Conservation (phyloP, 2,888 invertebrate species). For the Dysmachus trigonus region DNA sequence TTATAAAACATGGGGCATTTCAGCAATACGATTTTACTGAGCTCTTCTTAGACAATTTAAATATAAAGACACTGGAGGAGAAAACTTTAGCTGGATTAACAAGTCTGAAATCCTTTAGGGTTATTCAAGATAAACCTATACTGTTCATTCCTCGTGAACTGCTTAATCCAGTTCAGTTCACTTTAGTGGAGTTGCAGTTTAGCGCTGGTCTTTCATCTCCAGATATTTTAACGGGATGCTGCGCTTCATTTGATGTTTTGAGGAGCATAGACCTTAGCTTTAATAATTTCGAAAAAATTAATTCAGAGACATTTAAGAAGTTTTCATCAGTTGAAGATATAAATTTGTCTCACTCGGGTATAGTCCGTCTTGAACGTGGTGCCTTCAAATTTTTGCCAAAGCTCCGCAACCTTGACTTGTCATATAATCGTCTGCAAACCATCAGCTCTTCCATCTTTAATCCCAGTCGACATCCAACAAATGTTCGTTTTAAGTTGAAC, state of each 20-base stretch:
- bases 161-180: conserved; percentile 54
- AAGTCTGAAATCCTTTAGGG: conserved; percentile 50
- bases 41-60: background rate
- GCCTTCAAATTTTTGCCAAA: conserved; percentile 53
- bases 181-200: conserved; percentile 54
- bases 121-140: conserved; percentile 53
- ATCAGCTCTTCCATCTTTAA: conserved; percentile 54
- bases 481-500: conserved; percentile 51
- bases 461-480: background rate
- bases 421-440: conserved; percentile 54
- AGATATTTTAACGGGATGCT: conserved; percentile 53
- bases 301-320: conserved; percentile 51
- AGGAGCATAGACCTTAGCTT: conserved; percentile 54
- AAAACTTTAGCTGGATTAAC: background rate
- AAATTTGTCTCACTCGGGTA: conserved; percentile 54
- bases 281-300: conserved; percentile 54
- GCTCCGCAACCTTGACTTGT: conserved; percentile 55
- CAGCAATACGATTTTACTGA: background rate
- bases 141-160: conserved; percentile 51
- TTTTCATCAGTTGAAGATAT: conserved; percentile 55
- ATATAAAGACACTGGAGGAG: background rate
- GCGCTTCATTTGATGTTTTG: conserved; percentile 53
- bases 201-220: conserved; percentile 53
- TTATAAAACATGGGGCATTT: background rate
- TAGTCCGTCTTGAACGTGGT: conserved; percentile 53